These are phyloP conservation scores for Vidua macroura DNA, from an alignment of 2,113 vertebrate species.

Conservation along the genomic window DNA sequence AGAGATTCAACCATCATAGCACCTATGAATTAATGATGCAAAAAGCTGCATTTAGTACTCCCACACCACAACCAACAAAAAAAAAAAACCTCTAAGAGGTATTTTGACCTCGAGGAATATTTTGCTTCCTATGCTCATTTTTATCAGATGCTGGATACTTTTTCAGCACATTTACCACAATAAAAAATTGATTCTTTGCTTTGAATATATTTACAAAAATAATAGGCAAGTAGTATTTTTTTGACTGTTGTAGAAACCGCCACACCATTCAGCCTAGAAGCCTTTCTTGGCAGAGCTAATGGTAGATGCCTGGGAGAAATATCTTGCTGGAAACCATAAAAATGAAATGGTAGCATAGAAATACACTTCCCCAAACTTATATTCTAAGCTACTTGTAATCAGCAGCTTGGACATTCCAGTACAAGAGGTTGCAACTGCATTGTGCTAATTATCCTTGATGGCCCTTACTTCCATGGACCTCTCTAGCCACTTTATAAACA, in stretches of 20 bases:
- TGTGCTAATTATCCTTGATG: not conserved
- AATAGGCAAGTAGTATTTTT: not conserved
- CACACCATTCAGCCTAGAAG: not conserved
- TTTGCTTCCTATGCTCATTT: not conserved
- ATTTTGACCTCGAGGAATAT: not conserved
- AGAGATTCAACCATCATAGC: not conserved
- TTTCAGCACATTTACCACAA: not conserved
- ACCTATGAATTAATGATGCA: conserved; percentile 24
- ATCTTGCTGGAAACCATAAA: not conserved
- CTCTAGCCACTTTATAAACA: not conserved
- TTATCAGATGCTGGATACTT: not conserved
- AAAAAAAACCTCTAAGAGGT: not conserved
- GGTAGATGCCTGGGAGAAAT: not conserved
- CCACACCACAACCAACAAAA: not conserved
- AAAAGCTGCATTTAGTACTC: not conserved
- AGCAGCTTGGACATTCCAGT: not conserved
- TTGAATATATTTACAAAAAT: not conserved
- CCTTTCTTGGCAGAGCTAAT: not conserved
- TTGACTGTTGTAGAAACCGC: not conserved
- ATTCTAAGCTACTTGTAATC: not conserved
- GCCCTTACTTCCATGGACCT: not conserved
- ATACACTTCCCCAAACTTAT: not conserved
- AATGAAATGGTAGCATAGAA: not conserved
- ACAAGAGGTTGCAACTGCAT: not conserved
- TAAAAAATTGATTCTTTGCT: not conserved